Evolutionary conservation across 2,888 invertebrate species (phyloP).

Genomic region (Nemotelus nigrinus): DNA sequence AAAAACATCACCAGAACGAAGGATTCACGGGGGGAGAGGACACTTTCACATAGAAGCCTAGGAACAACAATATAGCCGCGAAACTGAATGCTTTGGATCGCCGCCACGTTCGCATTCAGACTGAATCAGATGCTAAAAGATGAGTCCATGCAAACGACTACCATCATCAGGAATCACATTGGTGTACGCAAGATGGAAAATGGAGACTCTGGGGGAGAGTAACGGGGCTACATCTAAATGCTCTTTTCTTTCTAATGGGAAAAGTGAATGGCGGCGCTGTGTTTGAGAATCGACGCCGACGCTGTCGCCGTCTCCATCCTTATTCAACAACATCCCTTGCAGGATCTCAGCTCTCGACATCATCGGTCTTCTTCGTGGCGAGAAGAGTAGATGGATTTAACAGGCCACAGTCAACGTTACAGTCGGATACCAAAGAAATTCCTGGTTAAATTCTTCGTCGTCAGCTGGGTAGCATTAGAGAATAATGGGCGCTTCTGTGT

Average conservation of each 20-base stretch:
- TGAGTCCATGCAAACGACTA: conserved; percentile 35
- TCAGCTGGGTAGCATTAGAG: too few relatives aligned
- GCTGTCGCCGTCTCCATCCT: conserved; percentile 25
- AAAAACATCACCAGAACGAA: conserved; percentile 11
- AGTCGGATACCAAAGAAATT: too few relatives aligned
- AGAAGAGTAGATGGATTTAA: too few relatives aligned
- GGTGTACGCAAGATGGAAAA: conserved; percentile 32
- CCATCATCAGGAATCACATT: conserved; percentile 39
- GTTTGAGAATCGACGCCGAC: conserved; percentile 30
- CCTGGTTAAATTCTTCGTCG: too few relatives aligned
- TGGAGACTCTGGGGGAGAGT: neutral
- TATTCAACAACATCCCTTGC: conserved; percentile 17
- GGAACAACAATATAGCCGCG: conserved; percentile 23
- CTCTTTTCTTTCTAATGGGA: conserved; percentile 32
- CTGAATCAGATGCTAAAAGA: conserved; percentile 47
- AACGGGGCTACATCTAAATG: conserved; percentile 34
- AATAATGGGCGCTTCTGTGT: too few relatives aligned
- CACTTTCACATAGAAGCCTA: neutral
- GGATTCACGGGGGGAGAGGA: neutral
- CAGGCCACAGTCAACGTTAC: too few relatives aligned
- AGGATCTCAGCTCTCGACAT: neutral
- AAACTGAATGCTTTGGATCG: conserved; percentile 44
- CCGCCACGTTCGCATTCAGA: conserved; percentile 50
- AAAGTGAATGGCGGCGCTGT: conserved; percentile 22
- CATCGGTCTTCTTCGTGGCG: too few relatives aligned